A percentile compares a stretch with the other conserved stretches of the same genome.
These are phyloP conservation scores for Nineta flava DNA, from an alignment of 2,888 invertebrate species.

Conservation along the genomic window DNA sequence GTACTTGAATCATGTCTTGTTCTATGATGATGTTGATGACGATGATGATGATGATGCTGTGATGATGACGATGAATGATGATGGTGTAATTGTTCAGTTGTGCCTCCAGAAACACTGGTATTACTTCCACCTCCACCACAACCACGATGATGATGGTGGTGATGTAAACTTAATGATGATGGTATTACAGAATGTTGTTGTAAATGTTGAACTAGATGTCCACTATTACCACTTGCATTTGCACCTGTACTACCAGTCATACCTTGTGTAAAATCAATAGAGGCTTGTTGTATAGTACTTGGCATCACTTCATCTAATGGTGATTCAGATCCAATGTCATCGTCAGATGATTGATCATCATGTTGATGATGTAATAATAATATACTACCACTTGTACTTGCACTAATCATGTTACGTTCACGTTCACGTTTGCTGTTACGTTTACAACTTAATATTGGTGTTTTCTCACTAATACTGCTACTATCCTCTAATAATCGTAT, in stretches of 20 bases:
- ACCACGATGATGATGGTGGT: conserved; percentile 15
- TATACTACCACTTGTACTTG: conserved; percentile 5
- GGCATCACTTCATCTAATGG: conserved; percentile 48
- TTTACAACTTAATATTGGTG: conserved; percentile 37
- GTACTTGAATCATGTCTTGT: conserved; percentile 48
- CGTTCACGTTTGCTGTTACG: conserved; percentile 28
- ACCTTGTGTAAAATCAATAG: conserved; percentile 33
- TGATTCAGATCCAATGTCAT: conserved; percentile 66
- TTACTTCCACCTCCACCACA: too few relatives aligned
- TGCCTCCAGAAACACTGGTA: too few relatives aligned
- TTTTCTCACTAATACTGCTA: conserved; percentile 42
- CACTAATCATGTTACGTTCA: conserved; percentile 5
- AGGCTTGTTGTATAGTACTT: too few relatives aligned
- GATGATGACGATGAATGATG: too few relatives aligned
- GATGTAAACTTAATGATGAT: conserved; percentile 42
- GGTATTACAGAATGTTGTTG: conserved; percentile 25
- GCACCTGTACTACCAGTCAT: conserved; percentile 30
- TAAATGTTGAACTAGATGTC: too few relatives aligned
- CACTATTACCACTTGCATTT: conserved; percentile 22
- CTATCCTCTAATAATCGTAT: conserved; percentile 46
- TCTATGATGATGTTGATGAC: conserved; percentile 22
- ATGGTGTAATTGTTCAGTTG: too few relatives aligned
- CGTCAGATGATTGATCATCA: conserved; percentile 67
- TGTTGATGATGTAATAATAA: conserved; percentile 32
- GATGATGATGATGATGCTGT: too few relatives aligned